Base-by-base conservation (phyloP, 2,888 invertebrate species). In the Metellina segmentata region DNA sequence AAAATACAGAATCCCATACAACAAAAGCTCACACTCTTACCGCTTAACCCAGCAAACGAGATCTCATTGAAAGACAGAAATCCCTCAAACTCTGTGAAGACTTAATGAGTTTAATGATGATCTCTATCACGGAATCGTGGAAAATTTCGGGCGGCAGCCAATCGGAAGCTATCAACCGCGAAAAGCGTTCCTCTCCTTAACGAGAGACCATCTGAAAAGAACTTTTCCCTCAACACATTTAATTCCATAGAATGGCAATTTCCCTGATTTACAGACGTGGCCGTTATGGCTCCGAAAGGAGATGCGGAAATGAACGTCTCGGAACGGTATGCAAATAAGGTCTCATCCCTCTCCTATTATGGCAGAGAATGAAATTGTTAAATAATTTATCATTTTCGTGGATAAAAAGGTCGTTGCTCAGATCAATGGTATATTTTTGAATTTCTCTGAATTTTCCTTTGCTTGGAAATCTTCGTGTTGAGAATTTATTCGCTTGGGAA, bases 231-330 rank as follows among this genome's bases (percentile, higher is more conserved):
- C 20, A 72, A 69, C 6, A 53, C 77, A 85, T 85, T 85, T 85
- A 77, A 85, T 85, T 77, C 49, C 49, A 85, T 77, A 77, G 71
- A 85, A 85, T 85, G 70, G 49, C 69, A 69, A 85, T 85, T 77
- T 77, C 77, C 20, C 48, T 61, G 69, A 85, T 85, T 70, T 85
- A 77, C 69, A 69, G 77, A 13, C 49, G 69, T 51, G 6, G 49
- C 82, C 20, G 20, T 61, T 74, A 53, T 69, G 34, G 70, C 13
- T 9, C 20, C 19, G n/a, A 69, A 75, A 86, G 34, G 79, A 8
- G 16, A 19, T 8, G 51, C 70, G 79, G 79, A 86, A 72, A 79
- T 86, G 78, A 71, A 71, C 51, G 53, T 16, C 51, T 51, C 70
- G 6, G 9, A 34, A 16, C 8, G 74, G n/a, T 86, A 79, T 71